Evolutionary conservation across 2,113 vertebrate species (phyloP).

Genomic region (Rhineura floridana): DNA sequence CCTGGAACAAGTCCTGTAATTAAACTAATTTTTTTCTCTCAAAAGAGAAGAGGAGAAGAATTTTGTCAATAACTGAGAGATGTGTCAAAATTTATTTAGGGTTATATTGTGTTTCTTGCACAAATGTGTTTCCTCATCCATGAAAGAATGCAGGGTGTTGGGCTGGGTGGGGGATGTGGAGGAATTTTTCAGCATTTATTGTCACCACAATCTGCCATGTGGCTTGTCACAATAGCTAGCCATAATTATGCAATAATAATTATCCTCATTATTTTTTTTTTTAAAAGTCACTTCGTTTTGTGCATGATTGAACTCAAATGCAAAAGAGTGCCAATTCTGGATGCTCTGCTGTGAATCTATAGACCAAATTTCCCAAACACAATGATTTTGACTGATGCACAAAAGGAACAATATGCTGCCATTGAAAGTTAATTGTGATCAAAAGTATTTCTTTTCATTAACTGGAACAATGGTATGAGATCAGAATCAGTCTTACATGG

Average conservation of each 20-base stretch:
- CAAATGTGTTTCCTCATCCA: not conserved
- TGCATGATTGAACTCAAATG: not conserved
- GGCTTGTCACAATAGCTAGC: not conserved
- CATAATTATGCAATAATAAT: not conserved
- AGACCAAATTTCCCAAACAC: slow-evolving; percentile 46
- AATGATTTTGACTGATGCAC: slow-evolving; percentile 1
- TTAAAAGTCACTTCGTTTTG: not conserved
- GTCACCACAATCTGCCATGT: not conserved
- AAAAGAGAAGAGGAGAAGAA: slow-evolving; percentile 27
- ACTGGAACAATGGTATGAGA: slow-evolving; percentile 3
- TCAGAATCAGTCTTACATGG: not conserved
- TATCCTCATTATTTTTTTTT: not conserved
- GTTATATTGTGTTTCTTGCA: not conserved
- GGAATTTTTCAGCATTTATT: not conserved
- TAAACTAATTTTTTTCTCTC: slow-evolving; percentile 12
- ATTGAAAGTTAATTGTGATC: slow-evolving; percentile 1
- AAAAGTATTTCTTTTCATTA: slow-evolving; percentile 34
- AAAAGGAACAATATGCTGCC: not conserved
- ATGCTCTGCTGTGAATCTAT: slow-evolving; percentile 1
- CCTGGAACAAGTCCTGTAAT: not conserved
- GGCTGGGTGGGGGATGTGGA: not conserved
- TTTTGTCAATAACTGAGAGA: slow-evolving; percentile 2
- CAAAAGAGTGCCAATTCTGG: not conserved
- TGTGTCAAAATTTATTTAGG: slow-evolving; percentile 20
- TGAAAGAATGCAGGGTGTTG: not conserved